Evolutionary conservation across 2,113 vertebrate genomes (phyloP).

Genomic region (Grallaria varia): DNA sequence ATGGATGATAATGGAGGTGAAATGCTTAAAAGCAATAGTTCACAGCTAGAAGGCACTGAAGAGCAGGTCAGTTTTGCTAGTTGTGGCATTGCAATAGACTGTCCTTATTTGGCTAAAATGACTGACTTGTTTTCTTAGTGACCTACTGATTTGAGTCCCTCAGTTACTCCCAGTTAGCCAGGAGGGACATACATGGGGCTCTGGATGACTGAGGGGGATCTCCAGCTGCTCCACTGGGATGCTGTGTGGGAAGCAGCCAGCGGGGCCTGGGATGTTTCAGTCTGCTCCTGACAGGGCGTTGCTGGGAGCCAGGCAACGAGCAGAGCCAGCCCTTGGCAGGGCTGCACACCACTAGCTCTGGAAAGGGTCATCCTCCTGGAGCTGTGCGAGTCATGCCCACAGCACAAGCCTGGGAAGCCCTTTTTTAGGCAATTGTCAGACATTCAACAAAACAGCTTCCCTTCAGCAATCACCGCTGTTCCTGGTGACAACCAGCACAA

Average conservation of each 20-base stretch:
- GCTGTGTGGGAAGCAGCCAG: not conserved
- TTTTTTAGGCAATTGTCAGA: fast-evolving
- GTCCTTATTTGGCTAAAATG: not conserved
- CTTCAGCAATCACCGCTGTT: not conserved
- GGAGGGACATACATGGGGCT: no score
- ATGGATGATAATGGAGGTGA: not conserved
- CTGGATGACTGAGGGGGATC: not conserved
- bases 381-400: not conserved
- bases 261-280: fast-evolving
- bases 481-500: not conserved
- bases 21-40: not conserved
- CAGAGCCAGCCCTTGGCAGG: not conserved
- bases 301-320: not conserved
- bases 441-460: not conserved
- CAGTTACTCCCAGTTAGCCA: not conserved
- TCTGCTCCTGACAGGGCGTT: not conserved
- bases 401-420: not conserved
- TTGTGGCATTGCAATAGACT: not conserved
- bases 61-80: not conserved
- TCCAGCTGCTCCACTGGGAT: not conserved
- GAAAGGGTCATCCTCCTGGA: not conserved
- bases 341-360: not conserved
- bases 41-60: not conserved
- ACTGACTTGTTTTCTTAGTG: not conserved
- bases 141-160: fast-evolving